Base-by-base conservation (phyloP, 2,113 vertebrate species). In the Bujurquina vittata region DNA sequence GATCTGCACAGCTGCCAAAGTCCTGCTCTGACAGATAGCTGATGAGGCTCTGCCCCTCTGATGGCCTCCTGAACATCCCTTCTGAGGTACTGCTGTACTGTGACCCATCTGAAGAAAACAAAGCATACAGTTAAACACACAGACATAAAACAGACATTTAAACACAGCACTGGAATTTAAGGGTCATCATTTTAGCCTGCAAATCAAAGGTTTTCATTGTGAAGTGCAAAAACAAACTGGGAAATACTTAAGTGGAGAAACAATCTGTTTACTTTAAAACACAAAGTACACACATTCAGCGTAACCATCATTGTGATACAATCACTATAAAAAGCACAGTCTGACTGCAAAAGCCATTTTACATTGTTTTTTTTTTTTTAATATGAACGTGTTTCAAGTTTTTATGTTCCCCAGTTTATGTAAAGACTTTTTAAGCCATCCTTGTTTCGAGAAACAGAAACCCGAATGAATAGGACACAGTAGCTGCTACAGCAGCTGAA, bases 11-110 rank as follows among this genome's bases (percentile, higher is more conserved):
- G 92, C 98, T 99, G 89, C 98, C 98, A 7, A 99, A 99, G 94
- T 99, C 98, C 95, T 99, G 98, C 94, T 99, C 98, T 9, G 98
- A 99, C 87, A 99, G 95, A 93, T 99, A 99, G 90, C 98, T 99
- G 96, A 99, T 99, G 82, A 99, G 97, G 26, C 98, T 99, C 94
- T 99, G 98, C 31, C 98, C 98, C 93, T 99, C 96, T 0, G 97
- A 98, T 0, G 98, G 98, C 86, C 97, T 97, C 88, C 98, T 96
- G 93, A 99, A 99, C 96, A 99, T 96, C 33, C 97, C 96, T 88
- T 99, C 98, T 8, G 96, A 93, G 0, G 95, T 92, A 46, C 91
- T 94, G 74, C 94, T 92, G 92, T 94, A 91, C 88, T 96, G 97
- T 29, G 94, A 89, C n/a, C 96, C 91, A 74, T 97, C 98, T 99